Evolutionary conservation across 2,113 vertebrate species (phyloP).

Genomic region (Mus musculus): GRCm39 chr14:59035501-59036000

Average conservation of each 20-base stretch:
- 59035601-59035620: background rate
- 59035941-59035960: background rate
- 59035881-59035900: background rate
- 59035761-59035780: background rate
- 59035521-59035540: background rate
- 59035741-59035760: background rate
- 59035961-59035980: slow-evolving; percentile 5
- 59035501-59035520: background rate
- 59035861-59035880: background rate
- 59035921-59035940: background rate
- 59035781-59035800: background rate
- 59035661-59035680: background rate
- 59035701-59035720: background rate
- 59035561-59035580: background rate
- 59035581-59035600: background rate
- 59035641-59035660: background rate
- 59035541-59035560: background rate
- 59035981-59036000: background rate
- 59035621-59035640: background rate
- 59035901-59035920: background rate
- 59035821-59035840: background rate
- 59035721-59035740: background rate
- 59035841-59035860: background rate
- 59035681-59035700: background rate
- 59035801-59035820: background rate